Evolutionary conservation across 2,113 vertebrate genomes (phyloP).

Genomic region (Zosterops pallidus): DNA sequence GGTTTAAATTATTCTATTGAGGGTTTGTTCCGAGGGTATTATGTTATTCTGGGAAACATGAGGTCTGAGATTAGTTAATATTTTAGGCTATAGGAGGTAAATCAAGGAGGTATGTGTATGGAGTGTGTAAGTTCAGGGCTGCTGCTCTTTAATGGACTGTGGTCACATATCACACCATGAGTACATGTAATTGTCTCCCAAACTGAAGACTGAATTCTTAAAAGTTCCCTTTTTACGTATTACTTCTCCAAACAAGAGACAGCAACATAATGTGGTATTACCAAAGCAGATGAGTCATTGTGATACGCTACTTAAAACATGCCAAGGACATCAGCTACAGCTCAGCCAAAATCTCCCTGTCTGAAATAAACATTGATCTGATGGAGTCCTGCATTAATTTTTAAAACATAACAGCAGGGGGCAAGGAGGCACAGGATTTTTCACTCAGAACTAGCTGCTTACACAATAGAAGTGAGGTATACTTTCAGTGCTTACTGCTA

Average conservation of each 20-base stretch:
- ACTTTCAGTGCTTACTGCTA: background rate
- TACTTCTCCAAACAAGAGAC: background rate
- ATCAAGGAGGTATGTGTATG: background rate
- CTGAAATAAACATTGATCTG: conserved; percentile 14
- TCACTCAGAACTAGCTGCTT: background rate
- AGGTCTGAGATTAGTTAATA: background rate
- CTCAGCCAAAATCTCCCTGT: background rate
- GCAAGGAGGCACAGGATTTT: conserved; percentile 11
- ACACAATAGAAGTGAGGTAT: background rate
- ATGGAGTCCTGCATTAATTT: background rate
- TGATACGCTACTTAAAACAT: background rate
- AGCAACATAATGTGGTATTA: background rate
- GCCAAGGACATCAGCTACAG: background rate
- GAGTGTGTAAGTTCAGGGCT: background rate
- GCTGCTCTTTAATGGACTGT: background rate
- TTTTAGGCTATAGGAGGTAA: background rate
- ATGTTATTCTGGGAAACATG: background rate
- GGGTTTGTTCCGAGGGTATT: background rate
- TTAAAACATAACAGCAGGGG: conserved; percentile 34
- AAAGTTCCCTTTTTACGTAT: background rate
- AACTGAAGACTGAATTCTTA: background rate
- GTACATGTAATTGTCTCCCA: background rate
- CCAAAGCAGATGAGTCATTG: background rate
- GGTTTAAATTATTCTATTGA: background rate
- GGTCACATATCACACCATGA: background rate